phyloP scores from a whole-genome alignment of 2,113 vertebrate species.

The Amblyopsis rosae region DNA sequence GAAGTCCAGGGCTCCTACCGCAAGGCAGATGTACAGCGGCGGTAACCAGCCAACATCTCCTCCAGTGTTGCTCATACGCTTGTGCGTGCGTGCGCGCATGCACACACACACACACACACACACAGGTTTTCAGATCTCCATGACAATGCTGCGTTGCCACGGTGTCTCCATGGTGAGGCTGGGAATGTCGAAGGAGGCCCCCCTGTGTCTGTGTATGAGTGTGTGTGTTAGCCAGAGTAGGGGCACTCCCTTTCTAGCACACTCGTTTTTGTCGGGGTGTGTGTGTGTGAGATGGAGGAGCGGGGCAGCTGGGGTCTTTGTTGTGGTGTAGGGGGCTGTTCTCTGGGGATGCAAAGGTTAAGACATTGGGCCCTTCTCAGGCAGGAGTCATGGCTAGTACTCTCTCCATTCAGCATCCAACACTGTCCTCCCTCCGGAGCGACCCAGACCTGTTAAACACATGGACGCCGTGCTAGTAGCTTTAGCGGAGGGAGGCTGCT shows the following conservation, averaged over 20 bases:
- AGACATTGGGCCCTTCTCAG: conserved; percentile 62
- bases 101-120: conserved; percentile 40
- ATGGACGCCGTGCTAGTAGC: not conserved
- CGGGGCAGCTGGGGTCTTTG: conserved; percentile 81
- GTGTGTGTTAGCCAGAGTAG: conserved; percentile 46
- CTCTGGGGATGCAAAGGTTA: conserved; percentile 73
- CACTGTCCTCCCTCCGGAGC: conserved; percentile 10
- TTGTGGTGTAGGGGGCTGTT: conserved; percentile 74
- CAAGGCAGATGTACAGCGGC: too few relatives aligned
- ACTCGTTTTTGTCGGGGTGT: conserved; percentile 38
- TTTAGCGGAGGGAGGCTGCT: too few relatives aligned
- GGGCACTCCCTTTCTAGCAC: conserved; percentile 59
- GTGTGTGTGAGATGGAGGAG: conserved; percentile 24
- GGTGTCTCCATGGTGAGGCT: conserved; percentile 82
- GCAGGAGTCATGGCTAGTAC: conserved; percentile 65
- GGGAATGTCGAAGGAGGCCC: conserved; percentile 76
- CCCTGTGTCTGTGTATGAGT: conserved; percentile 60
- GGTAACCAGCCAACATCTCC: not conserved
- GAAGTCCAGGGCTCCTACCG: too few relatives aligned
- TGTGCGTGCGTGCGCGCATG: not conserved
- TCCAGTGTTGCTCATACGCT: not conserved
- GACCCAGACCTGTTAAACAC: conserved; percentile 36
- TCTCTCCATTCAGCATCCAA: conserved; percentile 43
- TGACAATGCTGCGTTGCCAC: conserved; percentile 87
- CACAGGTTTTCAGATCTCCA: conserved; percentile 84